Conservation (phyloP, 2,113 vertebrate genomes). For the Hemiscyllium ocellatum region DNA sequence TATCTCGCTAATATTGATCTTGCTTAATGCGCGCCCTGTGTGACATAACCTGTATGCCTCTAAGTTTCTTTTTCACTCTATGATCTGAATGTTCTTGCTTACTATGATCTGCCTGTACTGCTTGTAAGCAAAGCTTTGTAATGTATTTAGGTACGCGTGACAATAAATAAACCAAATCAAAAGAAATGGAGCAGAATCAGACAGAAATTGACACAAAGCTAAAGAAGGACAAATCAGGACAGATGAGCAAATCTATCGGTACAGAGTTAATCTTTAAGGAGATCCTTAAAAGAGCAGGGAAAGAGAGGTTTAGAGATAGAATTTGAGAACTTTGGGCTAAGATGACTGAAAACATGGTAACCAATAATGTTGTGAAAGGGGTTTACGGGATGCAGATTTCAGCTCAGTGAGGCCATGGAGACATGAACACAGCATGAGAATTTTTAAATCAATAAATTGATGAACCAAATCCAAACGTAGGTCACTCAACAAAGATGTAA, state of each 20-base stretch:
- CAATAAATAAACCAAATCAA: no score
- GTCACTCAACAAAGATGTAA: neutral
- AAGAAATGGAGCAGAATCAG: neutral
- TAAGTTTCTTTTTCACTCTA: no score
- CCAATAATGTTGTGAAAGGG: neutral
- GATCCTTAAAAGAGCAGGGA: neutral
- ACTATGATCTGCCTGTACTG: no score
- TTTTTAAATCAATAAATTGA: neutral
- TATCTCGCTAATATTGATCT: no score
- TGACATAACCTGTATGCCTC: no score
- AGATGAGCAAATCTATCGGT: neutral
- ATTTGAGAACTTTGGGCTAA: neutral
- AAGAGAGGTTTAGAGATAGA: neutral
- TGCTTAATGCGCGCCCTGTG: no score
- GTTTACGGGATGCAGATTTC: neutral
- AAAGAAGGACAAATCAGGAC: neutral
- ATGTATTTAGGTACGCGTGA: no score
- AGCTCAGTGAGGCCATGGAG: neutral
- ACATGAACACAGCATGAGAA: neutral
- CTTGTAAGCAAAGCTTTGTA: no score
- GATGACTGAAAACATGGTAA: neutral
- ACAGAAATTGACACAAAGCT: neutral
- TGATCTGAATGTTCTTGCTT: no score
- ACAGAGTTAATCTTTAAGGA: neutral
- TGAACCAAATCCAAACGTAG: no score